Percentiles rank a stretch among this genome's conserved stretches.
Evolutionary conservation across 1,140 invertebrate genomes (phyloP).

Genomic region (Anoplolepis gracilipes): DNA sequence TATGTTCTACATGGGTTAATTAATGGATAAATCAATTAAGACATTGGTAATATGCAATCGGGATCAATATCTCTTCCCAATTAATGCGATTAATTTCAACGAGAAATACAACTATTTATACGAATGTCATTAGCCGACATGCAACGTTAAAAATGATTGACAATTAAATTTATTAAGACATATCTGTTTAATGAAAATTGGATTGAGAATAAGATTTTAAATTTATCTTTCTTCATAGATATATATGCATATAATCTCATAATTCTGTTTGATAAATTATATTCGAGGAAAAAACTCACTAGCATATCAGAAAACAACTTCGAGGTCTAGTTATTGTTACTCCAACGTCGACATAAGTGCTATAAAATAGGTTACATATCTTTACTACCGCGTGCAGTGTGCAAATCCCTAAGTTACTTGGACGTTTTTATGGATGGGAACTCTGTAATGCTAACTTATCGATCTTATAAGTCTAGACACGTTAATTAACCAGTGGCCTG

Average conservation of each 20-base stretch:
- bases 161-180: conserved; percentile 44
- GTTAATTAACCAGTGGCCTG: not conserved
- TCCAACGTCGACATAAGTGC: not conserved
- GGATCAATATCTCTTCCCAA: not conserved
- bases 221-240: not conserved
- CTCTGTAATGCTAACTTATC: not conserved
- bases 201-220: not conserved
- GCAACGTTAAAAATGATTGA: conserved; percentile 58
- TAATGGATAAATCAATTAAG: conserved; percentile 49
- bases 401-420: not conserved
- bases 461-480: not conserved
- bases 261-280: not conserved
- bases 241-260: not conserved
- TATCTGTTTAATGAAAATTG: too few relatives aligned
- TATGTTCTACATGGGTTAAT: conserved; percentile 4
- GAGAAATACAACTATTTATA: conserved; percentile 17
- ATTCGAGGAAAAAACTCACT: not conserved
- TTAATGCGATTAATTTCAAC: conserved; percentile 12
- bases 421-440: not conserved
- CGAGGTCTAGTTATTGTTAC: not conserved
- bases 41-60: conserved; percentile 22
- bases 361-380: conserved; percentile 8
- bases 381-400: not conserved
- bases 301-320: not conserved
- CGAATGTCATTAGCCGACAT: conserved; percentile 51